These are phyloP conservation scores for Macquaria australasica DNA, from an alignment of 2,113 vertebrate genomes.

Conservation along the genomic window DNA sequence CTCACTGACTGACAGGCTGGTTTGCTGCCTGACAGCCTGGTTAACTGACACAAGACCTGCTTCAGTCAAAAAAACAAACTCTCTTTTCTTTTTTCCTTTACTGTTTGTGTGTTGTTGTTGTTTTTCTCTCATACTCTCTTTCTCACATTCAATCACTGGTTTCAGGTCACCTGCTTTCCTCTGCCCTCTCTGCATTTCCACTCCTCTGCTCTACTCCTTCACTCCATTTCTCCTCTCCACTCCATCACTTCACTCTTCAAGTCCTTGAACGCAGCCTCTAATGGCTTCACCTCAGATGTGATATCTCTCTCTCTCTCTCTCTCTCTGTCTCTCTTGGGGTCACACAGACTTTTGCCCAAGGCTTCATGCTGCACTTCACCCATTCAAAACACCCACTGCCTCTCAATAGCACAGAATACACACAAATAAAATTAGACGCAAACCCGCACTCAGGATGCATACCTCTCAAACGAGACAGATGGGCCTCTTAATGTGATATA, in stretches of 20 bases:
- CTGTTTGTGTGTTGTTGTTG: background rate
- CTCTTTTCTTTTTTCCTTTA: background rate
- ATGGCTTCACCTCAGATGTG: constrained; percentile 65
- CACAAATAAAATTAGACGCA: constrained; percentile 13
- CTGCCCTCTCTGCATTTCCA: constrained; percentile 31
- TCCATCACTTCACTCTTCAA: constrained; percentile 45
- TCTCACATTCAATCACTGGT: constrained; percentile 33
- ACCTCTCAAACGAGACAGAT: constrained; percentile 34
- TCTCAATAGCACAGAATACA: constrained; percentile 37
- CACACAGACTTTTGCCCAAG: constrained; percentile 40
- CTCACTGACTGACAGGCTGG: background rate
- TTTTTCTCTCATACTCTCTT: background rate
- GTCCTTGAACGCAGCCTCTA: constrained; percentile 57
- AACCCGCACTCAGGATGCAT: background rate
- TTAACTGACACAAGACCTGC: constrained; percentile 9
- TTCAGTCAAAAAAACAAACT: background rate
- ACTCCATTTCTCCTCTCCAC: constrained; percentile 42
- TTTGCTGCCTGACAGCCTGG: background rate
- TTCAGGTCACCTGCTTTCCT: constrained; percentile 56
- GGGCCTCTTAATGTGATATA: constrained; percentile 44
- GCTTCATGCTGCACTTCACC: constrained; percentile 29
- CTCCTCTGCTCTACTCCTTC: constrained; percentile 32
- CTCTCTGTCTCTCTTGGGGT: constrained; percentile 38
- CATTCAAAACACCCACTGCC: constrained; percentile 42
- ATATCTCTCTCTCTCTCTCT: constrained; percentile 36